Conservation (phyloP, 2,888 invertebrate genomes). For the Caenorhabditis doughertyi region DNA sequence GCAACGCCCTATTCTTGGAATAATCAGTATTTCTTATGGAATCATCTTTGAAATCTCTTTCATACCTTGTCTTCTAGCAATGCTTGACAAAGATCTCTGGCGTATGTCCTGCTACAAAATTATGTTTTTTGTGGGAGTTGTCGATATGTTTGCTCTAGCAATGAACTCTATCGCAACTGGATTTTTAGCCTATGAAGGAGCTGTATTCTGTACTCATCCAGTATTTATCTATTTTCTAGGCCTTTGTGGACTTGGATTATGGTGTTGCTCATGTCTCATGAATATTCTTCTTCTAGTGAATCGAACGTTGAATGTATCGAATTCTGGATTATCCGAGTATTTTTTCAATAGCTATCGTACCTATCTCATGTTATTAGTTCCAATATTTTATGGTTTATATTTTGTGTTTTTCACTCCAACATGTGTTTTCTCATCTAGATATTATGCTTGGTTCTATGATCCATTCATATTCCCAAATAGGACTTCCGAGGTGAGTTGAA, state of each 20-base stretch:
- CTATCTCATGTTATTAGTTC: slow-evolving; percentile 40
- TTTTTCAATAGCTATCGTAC: slow-evolving; percentile 56
- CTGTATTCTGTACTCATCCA: slow-evolving; percentile 47
- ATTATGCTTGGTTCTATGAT: slow-evolving; percentile 63
- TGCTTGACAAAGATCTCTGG: slow-evolving; percentile 52
- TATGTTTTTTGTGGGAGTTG: slow-evolving; percentile 66
- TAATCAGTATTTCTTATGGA: slow-evolving; percentile 30
- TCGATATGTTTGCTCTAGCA: slow-evolving; percentile 57
- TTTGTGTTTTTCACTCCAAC: slow-evolving; percentile 63
- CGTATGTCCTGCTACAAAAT: slow-evolving; percentile 64
- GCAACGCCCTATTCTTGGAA: slow-evolving; percentile 27
- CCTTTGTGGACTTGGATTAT: slow-evolving; percentile 49
- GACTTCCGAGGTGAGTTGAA: slow-evolving; percentile 11
- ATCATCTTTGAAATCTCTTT: slow-evolving; percentile 46
- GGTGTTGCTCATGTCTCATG: slow-evolving; percentile 63
- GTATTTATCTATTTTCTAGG: slow-evolving; percentile 33
- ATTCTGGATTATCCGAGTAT: slow-evolving; percentile 36
- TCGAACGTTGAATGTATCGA: slow-evolving; percentile 44
- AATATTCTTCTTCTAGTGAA: slow-evolving; percentile 60
- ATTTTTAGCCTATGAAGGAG: slow-evolving; percentile 29
- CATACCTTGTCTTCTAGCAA: slow-evolving; percentile 53
- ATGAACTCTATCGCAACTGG: slow-evolving; percentile 57
- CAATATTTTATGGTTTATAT: slow-evolving; percentile 62
- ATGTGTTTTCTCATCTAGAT: slow-evolving; percentile 52
- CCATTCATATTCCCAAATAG: slow-evolving; percentile 54